Evolutionary conservation across 2,888 invertebrate species (phyloP), one percentile per base, ranked within the genome.

Genomic region (Plebejus melissa): DNA sequence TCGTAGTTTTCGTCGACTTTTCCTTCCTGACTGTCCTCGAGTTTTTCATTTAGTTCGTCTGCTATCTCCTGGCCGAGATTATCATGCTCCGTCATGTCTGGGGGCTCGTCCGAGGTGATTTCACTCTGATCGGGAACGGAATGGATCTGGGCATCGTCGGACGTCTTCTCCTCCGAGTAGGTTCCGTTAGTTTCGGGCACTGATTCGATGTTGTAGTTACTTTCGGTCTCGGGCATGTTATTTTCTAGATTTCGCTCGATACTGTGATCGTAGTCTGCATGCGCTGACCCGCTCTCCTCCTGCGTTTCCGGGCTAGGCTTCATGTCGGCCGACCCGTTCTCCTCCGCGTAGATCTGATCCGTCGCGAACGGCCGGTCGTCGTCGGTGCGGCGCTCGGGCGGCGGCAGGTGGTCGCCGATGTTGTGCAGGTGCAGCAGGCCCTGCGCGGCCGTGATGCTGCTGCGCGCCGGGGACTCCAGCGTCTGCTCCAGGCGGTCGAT

Each of bases 401-500:
- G 82, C 7, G 86, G 83, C 22, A 89, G 81, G 75, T 88, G 89
- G 77, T 89, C 88, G 28, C 90, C 90, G 80, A 90, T 87, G 77
- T 88, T 88, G 77, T 90, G 91, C n/a, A 92, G 80, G 78, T 91
- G 91, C 28, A 93, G 82, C 46, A 93, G 83, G 1, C 93, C 92
- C 76, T 93, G 91, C 6, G 93, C 90, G 1, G 92, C 92, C 6
- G 90, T 88, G 78, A 91, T 89, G 80, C 91, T 90, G 80, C 89
- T 91, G 16, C 88, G 87, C 38, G 89, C 88, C n/a, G 92, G 91
- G 41, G 89, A 91, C 81, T 88, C 93, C 54, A 96, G 89, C 50
- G 96, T 95, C 80, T 95, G 95, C 81, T 95, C 94, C 58, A 96
- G 89, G 69, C 96, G 89, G 76, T 94, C 94, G 77, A 96, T 94